phyloP scores from a whole-genome alignment of 2,888 invertebrate genomes.

The Brachypterus glaber region DNA sequence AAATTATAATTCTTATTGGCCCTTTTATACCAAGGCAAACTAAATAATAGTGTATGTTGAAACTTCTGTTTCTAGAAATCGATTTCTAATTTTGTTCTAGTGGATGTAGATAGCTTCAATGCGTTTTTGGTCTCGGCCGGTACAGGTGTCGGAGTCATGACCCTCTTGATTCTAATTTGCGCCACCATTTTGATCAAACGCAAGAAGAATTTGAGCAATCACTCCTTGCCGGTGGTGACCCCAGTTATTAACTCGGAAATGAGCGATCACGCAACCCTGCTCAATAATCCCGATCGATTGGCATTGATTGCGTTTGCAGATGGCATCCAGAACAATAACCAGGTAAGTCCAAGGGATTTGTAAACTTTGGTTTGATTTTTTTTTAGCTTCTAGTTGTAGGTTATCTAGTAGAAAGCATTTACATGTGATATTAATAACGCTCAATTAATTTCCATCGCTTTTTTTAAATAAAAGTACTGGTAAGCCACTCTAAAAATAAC shows the following conservation, averaged over 20 bases:
- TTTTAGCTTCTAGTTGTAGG: too few relatives aligned
- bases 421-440: too few relatives aligned
- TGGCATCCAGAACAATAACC: conserved; percentile 37
- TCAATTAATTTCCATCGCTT: too few relatives aligned
- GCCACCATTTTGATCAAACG: conserved; percentile 35
- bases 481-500: too few relatives aligned
- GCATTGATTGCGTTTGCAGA: conserved; percentile 47
- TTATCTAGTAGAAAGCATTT: too few relatives aligned
- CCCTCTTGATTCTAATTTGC: conserved; percentile 35
- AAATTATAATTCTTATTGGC: too few relatives aligned
- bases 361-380: too few relatives aligned
- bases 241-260: conserved; percentile 29
- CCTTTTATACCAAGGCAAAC: too few relatives aligned
- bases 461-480: too few relatives aligned
- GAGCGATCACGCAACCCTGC: conserved; percentile 34
- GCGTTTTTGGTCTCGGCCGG: conserved; percentile 34
- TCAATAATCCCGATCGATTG: conserved; percentile 44
- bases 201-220: conserved; percentile 31
- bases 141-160: conserved; percentile 38
- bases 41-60: too few relatives aligned
- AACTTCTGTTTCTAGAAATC: too few relatives aligned
- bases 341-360: conserved; percentile 34
- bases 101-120: conserved; percentile 30
- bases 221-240: conserved; percentile 30
- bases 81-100: conserved; percentile 20